Evolutionary conservation across 2,797 vertebrate genomes (phyloP).

Genomic region (Simalia tracyae): DNA sequence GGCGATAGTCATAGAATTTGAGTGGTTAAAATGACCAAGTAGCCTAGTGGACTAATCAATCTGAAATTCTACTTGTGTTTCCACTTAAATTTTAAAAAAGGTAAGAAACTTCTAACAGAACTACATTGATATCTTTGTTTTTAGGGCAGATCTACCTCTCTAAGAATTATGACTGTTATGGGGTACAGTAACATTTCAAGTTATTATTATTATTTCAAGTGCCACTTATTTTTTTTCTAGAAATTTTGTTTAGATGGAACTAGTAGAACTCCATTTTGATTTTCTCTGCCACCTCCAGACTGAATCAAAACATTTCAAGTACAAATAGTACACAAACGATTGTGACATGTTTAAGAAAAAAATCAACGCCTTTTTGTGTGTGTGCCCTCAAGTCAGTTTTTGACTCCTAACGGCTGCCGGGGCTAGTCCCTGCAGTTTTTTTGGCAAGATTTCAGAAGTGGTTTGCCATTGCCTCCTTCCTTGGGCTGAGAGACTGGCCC

Average conservation of each 20-base stretch:
- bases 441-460: background rate
- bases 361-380: background rate
- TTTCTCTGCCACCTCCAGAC: background rate
- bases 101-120: background rate
- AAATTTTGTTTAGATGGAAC: background rate
- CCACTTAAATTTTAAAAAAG: background rate
- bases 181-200: background rate
- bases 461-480: background rate
- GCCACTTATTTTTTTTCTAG: background rate
- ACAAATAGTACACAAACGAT: background rate
- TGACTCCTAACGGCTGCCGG: background rate
- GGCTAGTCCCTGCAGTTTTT: background rate
- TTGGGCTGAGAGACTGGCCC: background rate
- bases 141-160: background rate
- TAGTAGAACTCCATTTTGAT: background rate
- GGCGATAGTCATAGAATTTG: background rate
- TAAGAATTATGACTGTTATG: background rate
- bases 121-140: background rate
- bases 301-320: background rate
- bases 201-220: background rate
- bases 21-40: background rate
- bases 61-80: background rate
- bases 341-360: background rate
- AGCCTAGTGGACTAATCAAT: background rate
- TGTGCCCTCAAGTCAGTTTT: background rate